phyloP scores from a whole-genome alignment of 2,888 invertebrate species.

The Molorchus minor region DNA sequence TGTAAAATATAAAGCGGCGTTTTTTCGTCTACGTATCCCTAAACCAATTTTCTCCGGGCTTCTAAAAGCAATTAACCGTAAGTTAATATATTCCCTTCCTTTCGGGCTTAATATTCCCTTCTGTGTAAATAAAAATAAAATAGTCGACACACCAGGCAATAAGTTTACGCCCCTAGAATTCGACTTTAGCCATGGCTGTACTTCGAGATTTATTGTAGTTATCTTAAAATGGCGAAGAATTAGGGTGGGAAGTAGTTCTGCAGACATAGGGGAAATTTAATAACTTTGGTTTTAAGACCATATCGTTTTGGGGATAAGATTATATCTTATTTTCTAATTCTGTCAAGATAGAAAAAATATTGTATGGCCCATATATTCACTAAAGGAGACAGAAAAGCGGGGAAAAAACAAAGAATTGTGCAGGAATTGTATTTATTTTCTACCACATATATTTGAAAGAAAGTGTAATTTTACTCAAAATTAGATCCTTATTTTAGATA shows the following conservation, averaged over 20 bases:
- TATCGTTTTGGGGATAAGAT: conserved; percentile 5
- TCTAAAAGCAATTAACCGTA: not conserved
- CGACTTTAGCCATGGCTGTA: not conserved
- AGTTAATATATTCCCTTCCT: not conserved
- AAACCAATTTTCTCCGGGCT: not conserved
- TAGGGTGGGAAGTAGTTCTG: conserved; percentile 3
- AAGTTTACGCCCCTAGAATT: not conserved
- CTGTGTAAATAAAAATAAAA: conserved; percentile 7
- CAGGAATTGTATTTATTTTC: no score
- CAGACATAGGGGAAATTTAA: conserved; percentile 13
- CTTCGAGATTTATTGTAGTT: conserved; percentile 10
- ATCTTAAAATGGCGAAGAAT: conserved; percentile 14
- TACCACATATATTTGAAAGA: no score
- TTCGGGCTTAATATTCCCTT: not conserved
- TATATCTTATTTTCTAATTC: conserved; percentile 13
- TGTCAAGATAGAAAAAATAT: conserved; percentile 5
- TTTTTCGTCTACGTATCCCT: no score
- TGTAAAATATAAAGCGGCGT: no score
- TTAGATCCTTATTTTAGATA: no score
- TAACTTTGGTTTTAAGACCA: conserved; percentile 14
- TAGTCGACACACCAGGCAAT: not conserved
- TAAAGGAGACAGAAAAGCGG: no score
- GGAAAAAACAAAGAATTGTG: no score
- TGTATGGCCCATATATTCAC: no score
- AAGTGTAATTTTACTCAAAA: no score